Evolutionary conservation across 2,797 vertebrate genomes (phyloP).

Genomic region (Cheirogaleus major): DNA sequence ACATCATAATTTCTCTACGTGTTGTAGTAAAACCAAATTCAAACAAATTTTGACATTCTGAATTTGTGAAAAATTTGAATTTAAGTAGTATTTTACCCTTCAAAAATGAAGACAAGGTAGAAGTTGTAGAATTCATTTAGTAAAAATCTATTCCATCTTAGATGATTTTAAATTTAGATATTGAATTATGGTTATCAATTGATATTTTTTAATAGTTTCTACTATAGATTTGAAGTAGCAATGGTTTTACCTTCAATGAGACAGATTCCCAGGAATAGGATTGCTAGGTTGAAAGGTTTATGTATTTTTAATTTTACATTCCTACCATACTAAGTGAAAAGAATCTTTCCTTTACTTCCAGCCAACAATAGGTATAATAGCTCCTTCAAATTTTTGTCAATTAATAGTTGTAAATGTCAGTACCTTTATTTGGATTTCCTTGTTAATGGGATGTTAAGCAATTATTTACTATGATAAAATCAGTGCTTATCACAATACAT

Average conservation of each 20-base stretch:
- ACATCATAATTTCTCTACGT: background rate
- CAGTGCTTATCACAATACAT: background rate
- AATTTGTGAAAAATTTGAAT: background rate
- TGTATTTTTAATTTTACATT: background rate
- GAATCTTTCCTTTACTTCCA: background rate
- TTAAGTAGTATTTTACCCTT: background rate
- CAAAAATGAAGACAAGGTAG: background rate
- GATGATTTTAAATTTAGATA: background rate
- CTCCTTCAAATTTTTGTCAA: constrained; percentile 18
- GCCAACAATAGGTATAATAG: background rate
- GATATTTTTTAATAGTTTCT: background rate
- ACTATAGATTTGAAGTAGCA: background rate
- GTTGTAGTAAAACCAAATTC: background rate
- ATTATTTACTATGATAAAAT: constrained; percentile 28
- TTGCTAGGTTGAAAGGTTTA: background rate
- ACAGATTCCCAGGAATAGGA: background rate
- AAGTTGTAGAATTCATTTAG: background rate
- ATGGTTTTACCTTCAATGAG: background rate
- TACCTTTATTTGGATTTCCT: background rate
- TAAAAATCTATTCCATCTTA: background rate
- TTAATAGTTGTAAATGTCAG: constrained; percentile 11
- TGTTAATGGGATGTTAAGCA: background rate
- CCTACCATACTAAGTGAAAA: background rate
- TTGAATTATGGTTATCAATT: constrained; percentile 1
- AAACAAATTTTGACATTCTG: background rate